These are phyloP conservation scores for Julus scandinavius DNA, from an alignment of 2,888 invertebrate genomes.

Conservation along the genomic window DNA sequence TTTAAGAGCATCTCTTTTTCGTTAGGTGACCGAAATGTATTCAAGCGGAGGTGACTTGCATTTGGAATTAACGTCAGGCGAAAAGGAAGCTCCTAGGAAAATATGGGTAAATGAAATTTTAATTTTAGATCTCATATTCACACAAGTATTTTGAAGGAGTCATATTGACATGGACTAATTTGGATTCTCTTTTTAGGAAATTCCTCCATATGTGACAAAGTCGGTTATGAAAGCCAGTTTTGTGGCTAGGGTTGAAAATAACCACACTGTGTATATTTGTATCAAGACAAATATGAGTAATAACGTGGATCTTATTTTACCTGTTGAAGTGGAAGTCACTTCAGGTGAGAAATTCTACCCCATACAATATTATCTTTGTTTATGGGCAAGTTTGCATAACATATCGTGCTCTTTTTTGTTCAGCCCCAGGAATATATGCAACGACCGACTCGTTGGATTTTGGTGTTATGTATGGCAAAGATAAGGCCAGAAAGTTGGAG, in stretches of 20 bases:
- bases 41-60: constrained; percentile 88
- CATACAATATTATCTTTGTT: background rate
- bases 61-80: constrained; percentile 80
- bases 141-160: background rate
- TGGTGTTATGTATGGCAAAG: constrained; percentile 79
- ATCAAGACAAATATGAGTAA: constrained; percentile 76
- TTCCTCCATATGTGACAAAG: constrained; percentile 88
- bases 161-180: background rate
- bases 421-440: constrained; percentile 77
- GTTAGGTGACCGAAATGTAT: constrained; percentile 70
- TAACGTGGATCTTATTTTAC: constrained; percentile 77
- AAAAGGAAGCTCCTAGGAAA: constrained; percentile 80
- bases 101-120: constrained; percentile 74
- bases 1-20: background rate
- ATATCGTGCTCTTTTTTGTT: background rate
- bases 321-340: constrained; percentile 84
- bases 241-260: constrained; percentile 79
- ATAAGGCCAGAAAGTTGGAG: constrained; percentile 72
- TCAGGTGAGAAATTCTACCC: constrained; percentile 64
- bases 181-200: constrained; percentile 68
- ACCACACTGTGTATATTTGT: constrained; percentile 86
- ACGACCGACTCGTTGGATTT: constrained; percentile 84
- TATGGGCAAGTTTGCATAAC: no score
- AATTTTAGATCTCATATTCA: background rate
- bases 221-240: constrained; percentile 88